These are phyloP conservation scores for Ormyrus pomaceus DNA, from an alignment of 2,888 invertebrate genomes.

Conservation along the genomic window DNA sequence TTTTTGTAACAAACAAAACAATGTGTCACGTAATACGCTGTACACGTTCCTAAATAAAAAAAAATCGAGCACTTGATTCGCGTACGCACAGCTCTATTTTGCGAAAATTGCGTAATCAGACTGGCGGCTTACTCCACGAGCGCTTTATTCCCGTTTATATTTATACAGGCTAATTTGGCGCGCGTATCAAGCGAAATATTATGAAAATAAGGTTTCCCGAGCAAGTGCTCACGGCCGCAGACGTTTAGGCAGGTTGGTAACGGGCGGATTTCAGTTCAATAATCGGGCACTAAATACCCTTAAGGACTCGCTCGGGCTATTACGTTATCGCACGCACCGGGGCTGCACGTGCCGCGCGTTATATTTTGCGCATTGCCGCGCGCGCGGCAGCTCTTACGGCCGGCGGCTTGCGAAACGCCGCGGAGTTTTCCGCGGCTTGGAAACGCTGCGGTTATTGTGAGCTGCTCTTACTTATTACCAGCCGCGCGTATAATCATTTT, in stretches of 20 bases:
- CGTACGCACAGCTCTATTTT: too few relatives aligned
- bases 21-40: too few relatives aligned
- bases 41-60: too few relatives aligned
- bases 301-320: conserved; percentile 24
- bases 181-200: too few relatives aligned
- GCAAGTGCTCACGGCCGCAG: neutral
- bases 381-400: conserved; percentile 10
- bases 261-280: conserved; percentile 13
- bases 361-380: conserved; percentile 39
- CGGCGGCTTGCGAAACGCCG: conserved; percentile 41
- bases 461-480: conserved; percentile 49
- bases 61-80: too few relatives aligned
- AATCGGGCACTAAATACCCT: conserved; percentile 38
- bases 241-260: neutral
- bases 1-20: too few relatives aligned
- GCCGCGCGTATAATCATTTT: conserved; percentile 53
- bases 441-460: conserved; percentile 53
- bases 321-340: neutral
- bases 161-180: too few relatives aligned
- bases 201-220: neutral
- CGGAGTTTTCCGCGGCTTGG: conserved; percentile 52
- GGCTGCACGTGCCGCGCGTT: conserved; percentile 24
- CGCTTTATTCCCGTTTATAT: too few relatives aligned
- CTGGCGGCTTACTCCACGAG: too few relatives aligned
- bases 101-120: too few relatives aligned